Base-by-base conservation (phyloP, 1,140 invertebrate species). In the Melanaphis sacchari region DNA sequence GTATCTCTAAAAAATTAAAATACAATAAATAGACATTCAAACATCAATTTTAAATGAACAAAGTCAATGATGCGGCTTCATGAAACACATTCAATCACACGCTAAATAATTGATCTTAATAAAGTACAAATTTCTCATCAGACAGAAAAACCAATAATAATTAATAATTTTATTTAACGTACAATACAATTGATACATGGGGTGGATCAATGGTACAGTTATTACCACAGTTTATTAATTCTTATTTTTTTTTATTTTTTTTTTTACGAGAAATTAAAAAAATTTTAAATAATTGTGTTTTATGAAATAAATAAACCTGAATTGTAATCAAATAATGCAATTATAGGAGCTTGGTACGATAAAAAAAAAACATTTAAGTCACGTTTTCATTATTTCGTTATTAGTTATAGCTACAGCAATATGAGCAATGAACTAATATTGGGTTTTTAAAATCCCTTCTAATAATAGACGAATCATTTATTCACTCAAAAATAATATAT, bases 11-110 rank as follows among this genome's bases (percentile, higher is more conserved):
- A 24, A 11, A 26, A 40, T 84, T 40, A 26, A 84, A 40, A 40
- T 40, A 46, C 11, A 2, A 21, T 87, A 87, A 41, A 40, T 31
- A 40, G 82, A 26, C 82, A 41, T 18, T 40, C 24, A 21, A 87
- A 87, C 11, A 46, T 46, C 31, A 43, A 76, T 87, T 87, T 87
- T 87, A 46, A 87, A 87, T 43, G 31, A 87, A 43, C 84, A 46
- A 43, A 31, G 3, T 43, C 24, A 87, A 15, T 43, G 41, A n/a
- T 15, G 41, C 40, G 26, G 84, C 31, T 41, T 41, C 40, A 31
- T 84, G 38, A 8, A 41, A 41, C 41, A 41, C 21, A 38, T 26
- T 11, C 40, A 24, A 84, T 26, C 82, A 40, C 7, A 84, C 40
- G 82, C 40, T 11, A 3, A 84, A 84, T 84, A 84, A 84, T 40